A percentile compares a stretch with the other conserved stretches of the same genome.
These are phyloP conservation scores for Magallana angulata DNA, from an alignment of 1,140 invertebrate genomes.

Conservation along the genomic window DNA sequence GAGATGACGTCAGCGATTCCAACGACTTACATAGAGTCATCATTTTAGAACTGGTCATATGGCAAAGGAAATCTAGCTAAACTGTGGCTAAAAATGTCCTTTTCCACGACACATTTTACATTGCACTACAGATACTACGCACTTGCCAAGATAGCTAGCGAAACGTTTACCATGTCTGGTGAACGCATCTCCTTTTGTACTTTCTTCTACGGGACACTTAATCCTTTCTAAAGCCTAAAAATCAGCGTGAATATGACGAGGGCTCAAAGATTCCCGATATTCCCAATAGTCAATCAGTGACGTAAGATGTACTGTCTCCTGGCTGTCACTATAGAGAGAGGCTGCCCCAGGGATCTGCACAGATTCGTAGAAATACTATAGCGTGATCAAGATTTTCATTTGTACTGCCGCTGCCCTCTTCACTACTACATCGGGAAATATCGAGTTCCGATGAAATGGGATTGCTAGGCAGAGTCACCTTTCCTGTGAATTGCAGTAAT, in stretches of 20 bases:
- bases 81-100: too few species aligned
- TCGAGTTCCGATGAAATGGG: background rate
- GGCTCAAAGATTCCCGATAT: background rate
- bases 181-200: background rate
- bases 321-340: background rate
- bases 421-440: background rate
- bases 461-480: background rate
- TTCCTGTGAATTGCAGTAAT: background rate
- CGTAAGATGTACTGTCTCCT: background rate
- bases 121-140: background rate
- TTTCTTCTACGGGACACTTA: background rate
- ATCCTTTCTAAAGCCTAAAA: background rate
- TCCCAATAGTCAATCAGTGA: constrained; percentile 14
- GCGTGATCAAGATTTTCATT: background rate
- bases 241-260: background rate
- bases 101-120: background rate
- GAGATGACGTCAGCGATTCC: constrained; percentile 42
- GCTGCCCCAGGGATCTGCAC: background rate
- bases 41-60: background rate
- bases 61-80: background rate
- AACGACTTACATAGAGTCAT: constrained; percentile 48
- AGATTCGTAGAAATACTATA: too few species aligned
- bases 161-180: background rate
- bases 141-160: background rate
- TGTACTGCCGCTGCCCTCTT: background rate